phyloP scores from a whole-genome alignment of 2,113 vertebrate genomes.

The Scytalopus superciliaris region DNA sequence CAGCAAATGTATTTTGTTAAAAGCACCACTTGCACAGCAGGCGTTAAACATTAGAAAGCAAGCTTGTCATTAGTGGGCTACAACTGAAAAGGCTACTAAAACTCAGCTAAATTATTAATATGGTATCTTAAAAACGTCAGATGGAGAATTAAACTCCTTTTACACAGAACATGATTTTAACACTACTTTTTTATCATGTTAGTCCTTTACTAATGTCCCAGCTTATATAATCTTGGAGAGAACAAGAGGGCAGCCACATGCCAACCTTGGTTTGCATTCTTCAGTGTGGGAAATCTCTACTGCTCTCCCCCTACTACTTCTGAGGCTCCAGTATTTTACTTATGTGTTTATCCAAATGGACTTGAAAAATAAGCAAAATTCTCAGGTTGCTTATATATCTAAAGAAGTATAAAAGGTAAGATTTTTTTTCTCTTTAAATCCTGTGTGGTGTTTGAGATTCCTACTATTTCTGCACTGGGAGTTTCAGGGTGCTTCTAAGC shows the following conservation, averaged over 20 bases:
- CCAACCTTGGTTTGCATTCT: background rate
- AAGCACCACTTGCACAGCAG: slow-evolving; percentile 69
- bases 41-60: slow-evolving; percentile 50
- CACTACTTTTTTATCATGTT: background rate
- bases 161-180: background rate
- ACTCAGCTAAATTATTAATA: slow-evolving; percentile 65
- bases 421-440: background rate
- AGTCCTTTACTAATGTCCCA: background rate
- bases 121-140: slow-evolving; percentile 15
- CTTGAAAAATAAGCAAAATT: background rate
- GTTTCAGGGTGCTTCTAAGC: background rate
- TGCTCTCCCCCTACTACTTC: background rate
- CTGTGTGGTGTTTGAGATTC: background rate
- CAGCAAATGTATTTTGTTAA: slow-evolving; percentile 70
- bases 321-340: background rate
- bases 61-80: slow-evolving; percentile 52
- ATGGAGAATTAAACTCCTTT: slow-evolving; percentile 14
- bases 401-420: background rate
- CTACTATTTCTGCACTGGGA: background rate
- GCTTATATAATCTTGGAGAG: background rate
- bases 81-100: slow-evolving; percentile 44
- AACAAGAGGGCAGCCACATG: background rate
- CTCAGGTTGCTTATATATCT: background rate
- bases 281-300: background rate
- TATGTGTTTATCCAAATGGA: background rate